Evolutionary conservation across 2,888 invertebrate genomes (phyloP).

Genomic region (Drosophila silvestris): DNA sequence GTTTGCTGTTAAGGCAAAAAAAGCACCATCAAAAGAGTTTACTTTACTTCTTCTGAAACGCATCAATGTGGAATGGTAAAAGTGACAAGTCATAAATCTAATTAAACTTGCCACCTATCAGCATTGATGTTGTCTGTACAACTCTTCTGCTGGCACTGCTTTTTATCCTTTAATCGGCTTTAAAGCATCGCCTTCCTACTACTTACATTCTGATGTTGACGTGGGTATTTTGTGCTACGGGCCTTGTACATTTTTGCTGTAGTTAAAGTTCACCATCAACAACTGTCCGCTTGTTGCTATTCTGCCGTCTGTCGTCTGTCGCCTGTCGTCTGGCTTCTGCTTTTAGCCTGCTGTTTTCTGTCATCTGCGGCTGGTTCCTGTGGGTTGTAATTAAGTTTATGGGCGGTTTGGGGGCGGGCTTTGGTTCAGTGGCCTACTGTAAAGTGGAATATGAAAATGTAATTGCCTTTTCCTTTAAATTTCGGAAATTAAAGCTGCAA

Average conservation of each 20-base stretch:
- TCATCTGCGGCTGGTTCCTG: conserved; percentile 45
- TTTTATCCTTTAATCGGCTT: conserved; percentile 59
- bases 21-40: neutral
- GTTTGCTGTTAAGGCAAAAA: neutral
- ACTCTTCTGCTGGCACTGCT: conserved; percentile 5
- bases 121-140: conserved; percentile 30
- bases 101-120: conserved; percentile 71
- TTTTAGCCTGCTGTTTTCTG: conserved; percentile 16
- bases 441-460: conserved; percentile 51
- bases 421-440: conserved; percentile 49
- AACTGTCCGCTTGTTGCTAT: conserved; percentile 45
- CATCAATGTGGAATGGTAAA: conserved; percentile 1
- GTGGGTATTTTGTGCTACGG: conserved; percentile 41
- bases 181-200: conserved; percentile 47
- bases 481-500: conserved; percentile 48
- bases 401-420: conserved; percentile 9
- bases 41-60: neutral
- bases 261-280: conserved; percentile 50
- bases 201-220: conserved; percentile 36
- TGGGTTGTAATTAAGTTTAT: conserved; percentile 69
- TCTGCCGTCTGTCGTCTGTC: neutral
- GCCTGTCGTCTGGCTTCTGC: neutral
- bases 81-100: conserved; percentile 67
- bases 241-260: conserved; percentile 46
- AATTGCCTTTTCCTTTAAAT: conserved; percentile 49